These are phyloP conservation scores for Coenobita brevimanus DNA, from an alignment of 1,140 invertebrate genomes.

Conservation along the genomic window DNA sequence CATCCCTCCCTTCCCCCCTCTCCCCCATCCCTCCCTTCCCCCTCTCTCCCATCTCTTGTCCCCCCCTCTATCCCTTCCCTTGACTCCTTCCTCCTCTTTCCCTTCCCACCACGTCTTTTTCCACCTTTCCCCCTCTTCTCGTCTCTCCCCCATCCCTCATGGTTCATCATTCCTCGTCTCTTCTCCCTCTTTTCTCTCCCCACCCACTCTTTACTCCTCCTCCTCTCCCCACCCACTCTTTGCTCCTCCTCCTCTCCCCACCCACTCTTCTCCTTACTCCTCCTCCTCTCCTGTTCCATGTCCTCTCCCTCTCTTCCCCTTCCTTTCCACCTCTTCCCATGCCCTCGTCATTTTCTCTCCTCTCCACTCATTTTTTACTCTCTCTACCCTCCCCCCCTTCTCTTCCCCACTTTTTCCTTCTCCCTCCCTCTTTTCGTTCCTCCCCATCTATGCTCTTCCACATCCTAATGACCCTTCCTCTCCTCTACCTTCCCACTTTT, in stretches of 20 bases:
- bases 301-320: neutral
- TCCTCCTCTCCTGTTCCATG: neutral
- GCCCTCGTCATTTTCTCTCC: neutral
- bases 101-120: neutral
- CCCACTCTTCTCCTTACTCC: neutral
- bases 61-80: constrained; percentile 1
- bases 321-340: neutral
- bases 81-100: neutral
- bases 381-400: neutral
- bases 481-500: no score
- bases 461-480: no score
- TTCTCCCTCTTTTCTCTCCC: neutral
- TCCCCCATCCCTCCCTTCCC: no score
- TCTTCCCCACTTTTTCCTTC: neutral
- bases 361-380: neutral
- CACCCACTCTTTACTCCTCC: neutral
- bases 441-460: neutral
- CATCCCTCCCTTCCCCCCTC: no score
- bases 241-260: neutral
- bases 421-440: neutral
- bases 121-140: neutral
- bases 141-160: neutral
- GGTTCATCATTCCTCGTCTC: neutral
- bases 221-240: neutral
- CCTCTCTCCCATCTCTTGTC: neutral